These are phyloP conservation scores for Mongoloraphidia duomilia DNA, from an alignment of 2,888 invertebrate genomes.

Conservation along the genomic window DNA sequence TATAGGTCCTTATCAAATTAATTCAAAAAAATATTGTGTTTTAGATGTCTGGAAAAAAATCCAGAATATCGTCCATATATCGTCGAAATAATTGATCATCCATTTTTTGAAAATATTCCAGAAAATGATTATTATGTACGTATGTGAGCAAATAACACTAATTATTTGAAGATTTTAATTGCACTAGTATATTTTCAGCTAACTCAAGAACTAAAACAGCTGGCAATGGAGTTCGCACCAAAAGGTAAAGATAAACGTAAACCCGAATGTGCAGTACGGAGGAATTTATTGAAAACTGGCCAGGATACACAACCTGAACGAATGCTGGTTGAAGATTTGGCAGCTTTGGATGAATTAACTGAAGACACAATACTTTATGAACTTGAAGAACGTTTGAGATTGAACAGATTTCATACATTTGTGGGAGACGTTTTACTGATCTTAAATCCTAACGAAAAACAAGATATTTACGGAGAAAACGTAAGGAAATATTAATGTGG, in stretches of 20 bases:
- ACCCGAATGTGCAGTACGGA: constrained; percentile 36
- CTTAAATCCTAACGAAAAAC: constrained; percentile 62
- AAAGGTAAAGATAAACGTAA: constrained; percentile 26
- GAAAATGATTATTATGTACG: constrained; percentile 67
- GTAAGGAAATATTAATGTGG: no score
- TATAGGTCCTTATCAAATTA: background rate
- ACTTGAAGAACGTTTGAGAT: constrained; percentile 49
- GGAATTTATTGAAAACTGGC: constrained; percentile 34
- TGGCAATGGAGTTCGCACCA: constrained; percentile 33
- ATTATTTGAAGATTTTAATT: background rate
- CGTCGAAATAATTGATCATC: constrained; percentile 70
- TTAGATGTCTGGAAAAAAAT: constrained; percentile 71
- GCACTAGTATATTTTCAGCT: constrained; percentile 34
- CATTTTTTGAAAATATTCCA: constrained; percentile 62
- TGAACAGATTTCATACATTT: constrained; percentile 59
- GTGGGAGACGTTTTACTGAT: constrained; percentile 67
- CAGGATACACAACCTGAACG: constrained; percentile 44
- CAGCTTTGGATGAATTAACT: constrained; percentile 57
- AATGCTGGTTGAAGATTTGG: constrained; percentile 73
- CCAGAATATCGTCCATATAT: constrained; percentile 74
- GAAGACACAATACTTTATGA: constrained; percentile 58
- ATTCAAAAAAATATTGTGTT: constrained; percentile 16
- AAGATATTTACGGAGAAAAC: constrained; percentile 55
- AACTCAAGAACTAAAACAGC: constrained; percentile 52
- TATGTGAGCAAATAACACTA: constrained; percentile 5